These are phyloP conservation scores for Microctenopoma steveboyesi DNA, from an alignment of 2,797 vertebrate genomes.

Conservation along the genomic window DNA sequence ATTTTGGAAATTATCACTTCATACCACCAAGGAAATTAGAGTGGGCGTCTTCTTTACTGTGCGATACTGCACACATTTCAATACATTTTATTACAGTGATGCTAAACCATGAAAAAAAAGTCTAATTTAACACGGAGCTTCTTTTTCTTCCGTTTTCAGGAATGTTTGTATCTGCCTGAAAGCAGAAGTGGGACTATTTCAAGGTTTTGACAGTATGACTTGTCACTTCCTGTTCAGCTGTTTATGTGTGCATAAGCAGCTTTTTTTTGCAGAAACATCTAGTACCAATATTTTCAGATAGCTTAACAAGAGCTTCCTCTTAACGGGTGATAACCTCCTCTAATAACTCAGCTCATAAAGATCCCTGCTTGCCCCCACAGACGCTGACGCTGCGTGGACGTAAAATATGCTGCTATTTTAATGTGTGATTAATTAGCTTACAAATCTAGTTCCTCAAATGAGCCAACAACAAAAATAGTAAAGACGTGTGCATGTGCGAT, in stretches of 20 bases:
- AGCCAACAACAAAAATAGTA: background rate
- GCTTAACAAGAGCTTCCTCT: conserved; percentile 54
- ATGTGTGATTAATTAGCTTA: background rate
- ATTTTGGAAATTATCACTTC: conserved; percentile 29
- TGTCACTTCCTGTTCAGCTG: conserved; percentile 85
- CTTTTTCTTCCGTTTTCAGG: background rate
- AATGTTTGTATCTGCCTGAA: conserved; percentile 48
- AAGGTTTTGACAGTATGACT: conserved; percentile 70
- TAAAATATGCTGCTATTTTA: background rate
- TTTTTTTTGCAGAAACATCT: conserved; percentile 67
- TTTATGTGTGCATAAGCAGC: conserved; percentile 63
- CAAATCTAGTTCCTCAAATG: background rate
- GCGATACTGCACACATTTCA: background rate
- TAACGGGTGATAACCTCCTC: background rate
- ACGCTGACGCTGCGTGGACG: background rate
- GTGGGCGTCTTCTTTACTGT: conserved; percentile 20
- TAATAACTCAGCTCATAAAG: background rate
- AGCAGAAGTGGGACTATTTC: conserved; percentile 76
- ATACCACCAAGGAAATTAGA: conserved; percentile 35
- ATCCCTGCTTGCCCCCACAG: too few species aligned
- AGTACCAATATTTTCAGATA: conserved; percentile 55
- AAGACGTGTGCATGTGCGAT: background rate
- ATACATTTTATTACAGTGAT: fast-evolving
- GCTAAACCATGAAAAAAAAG: background rate
- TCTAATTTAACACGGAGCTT: background rate